These are phyloP conservation scores for Holocentrus rufus DNA, from an alignment of 2,797 vertebrate genomes.

Conservation along the genomic window DNA sequence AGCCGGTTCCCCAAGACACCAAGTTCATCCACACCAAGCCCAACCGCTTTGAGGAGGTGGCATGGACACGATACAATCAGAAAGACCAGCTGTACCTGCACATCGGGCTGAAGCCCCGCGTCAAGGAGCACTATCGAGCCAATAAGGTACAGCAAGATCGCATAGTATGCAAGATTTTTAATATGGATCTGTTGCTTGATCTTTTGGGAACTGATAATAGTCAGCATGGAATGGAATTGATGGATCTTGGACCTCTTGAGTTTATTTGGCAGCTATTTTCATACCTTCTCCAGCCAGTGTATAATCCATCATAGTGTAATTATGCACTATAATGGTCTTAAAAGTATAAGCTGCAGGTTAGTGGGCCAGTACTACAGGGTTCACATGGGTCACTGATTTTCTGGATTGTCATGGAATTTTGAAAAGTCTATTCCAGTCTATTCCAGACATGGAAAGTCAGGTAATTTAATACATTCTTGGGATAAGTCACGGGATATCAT, in stretches of 20 bases:
- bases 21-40: conserved; percentile 99
- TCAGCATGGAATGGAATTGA: background rate
- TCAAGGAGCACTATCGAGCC: conserved; percentile 98
- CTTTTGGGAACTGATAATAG: background rate
- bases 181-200: background rate
- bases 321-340: background rate
- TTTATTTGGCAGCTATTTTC: too few relatives aligned
- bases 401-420: too few relatives aligned
- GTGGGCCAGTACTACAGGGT: too few relatives aligned
- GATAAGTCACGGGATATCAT: too few relatives aligned
- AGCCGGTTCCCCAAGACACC: conserved; percentile 98
- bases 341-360: too few relatives aligned
- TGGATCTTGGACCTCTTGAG: too few relatives aligned
- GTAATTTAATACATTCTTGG: too few relatives aligned
- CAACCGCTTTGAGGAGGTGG: conserved; percentile 99
- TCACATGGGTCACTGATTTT: too few relatives aligned
- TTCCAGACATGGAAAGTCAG: too few relatives aligned
- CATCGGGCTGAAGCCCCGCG: conserved; percentile 98
- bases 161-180: background rate
- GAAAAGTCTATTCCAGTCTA: too few relatives aligned
- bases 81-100: conserved; percentile 99
- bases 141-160: conserved; percentile 86
- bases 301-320: background rate
- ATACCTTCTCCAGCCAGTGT: too few relatives aligned
- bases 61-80: conserved; percentile 98